A percentile compares a stretch with the other conserved stretches of the same genome.
Evolutionary conservation across 2,113 vertebrate species (phyloP).

Genomic region (Stegostoma tigrinum): DNA sequence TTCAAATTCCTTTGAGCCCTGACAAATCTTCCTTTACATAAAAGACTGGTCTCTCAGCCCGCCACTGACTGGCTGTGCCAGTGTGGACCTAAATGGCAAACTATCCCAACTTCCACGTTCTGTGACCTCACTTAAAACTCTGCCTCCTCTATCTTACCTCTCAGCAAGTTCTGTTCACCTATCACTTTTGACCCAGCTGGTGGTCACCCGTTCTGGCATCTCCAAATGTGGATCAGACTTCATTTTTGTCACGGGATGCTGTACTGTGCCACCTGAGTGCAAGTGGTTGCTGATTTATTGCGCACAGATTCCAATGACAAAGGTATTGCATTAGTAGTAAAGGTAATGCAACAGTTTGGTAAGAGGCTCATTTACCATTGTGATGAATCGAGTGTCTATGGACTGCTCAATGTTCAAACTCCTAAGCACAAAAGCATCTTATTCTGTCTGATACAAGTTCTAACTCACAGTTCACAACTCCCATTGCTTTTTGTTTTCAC

Average conservation of each 20-base stretch:
- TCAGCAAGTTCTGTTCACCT: no score
- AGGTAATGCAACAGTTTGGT: background rate
- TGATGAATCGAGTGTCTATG: background rate
- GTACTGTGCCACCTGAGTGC: background rate
- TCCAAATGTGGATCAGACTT: background rate
- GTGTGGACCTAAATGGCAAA: no score
- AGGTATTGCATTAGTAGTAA: background rate
- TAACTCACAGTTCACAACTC: background rate
- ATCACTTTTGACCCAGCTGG: no score
- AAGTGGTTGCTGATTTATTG: background rate
- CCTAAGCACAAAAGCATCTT: background rate
- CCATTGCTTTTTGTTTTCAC: background rate
- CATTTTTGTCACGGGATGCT: background rate
- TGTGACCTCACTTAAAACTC: no score
- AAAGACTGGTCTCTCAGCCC: no score
- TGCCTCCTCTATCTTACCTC: no score
- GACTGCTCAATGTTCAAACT: background rate
- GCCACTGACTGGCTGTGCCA: no score
- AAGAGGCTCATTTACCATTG: background rate
- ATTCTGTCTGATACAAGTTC: background rate
- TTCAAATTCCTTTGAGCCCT: no score
- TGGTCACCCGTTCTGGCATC: no score
- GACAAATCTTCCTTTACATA: no score
- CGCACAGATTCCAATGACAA: background rate
- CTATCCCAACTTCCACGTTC: no score